These are phyloP conservation scores for Brenthis hecate DNA, from an alignment of 2,888 invertebrate species.

Conservation along the genomic window DNA sequence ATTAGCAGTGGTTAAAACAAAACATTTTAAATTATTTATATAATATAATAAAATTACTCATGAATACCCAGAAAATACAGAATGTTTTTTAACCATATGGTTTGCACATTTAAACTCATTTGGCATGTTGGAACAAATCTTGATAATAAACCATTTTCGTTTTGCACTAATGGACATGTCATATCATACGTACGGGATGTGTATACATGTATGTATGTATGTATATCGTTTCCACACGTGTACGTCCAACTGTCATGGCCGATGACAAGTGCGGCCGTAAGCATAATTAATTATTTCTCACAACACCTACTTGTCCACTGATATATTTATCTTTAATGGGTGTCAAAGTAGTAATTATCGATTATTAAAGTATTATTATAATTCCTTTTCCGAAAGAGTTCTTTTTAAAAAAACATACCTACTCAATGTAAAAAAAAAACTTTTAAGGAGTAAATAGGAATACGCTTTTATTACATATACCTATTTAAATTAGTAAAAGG, in stretches of 20 bases:
- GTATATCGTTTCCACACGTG: slow-evolving; percentile 24
- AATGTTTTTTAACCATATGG: slow-evolving; percentile 6
- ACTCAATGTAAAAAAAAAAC: no score
- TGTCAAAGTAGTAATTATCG: background rate
- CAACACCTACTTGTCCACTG: slow-evolving; percentile 8
- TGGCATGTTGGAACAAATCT: slow-evolving; percentile 10
- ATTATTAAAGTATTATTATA: background rate
- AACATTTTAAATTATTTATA: background rate
- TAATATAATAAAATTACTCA: background rate
- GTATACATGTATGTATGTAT: slow-evolving; percentile 16
- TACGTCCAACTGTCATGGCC: slow-evolving; percentile 22
- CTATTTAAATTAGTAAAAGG: no score
- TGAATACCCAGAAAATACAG: background rate
- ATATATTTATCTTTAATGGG: slow-evolving; percentile 14
- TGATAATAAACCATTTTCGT: background rate
- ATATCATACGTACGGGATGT: background rate
- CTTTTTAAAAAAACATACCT: background rate
- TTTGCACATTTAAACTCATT: slow-evolving; percentile 12
- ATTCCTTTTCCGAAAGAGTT: background rate
- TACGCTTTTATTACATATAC: no score
- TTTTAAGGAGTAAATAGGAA: no score
- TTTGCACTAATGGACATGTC: slow-evolving; percentile 7
- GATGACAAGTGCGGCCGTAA: slow-evolving; percentile 8
- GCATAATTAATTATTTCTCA: slow-evolving; percentile 24
- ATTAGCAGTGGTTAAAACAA: no score